Evolutionary conservation across 2,797 vertebrate species (phyloP), one percentile per base, ranked within the genome.

Genomic region (Lycodopsis pacificus): DNA sequence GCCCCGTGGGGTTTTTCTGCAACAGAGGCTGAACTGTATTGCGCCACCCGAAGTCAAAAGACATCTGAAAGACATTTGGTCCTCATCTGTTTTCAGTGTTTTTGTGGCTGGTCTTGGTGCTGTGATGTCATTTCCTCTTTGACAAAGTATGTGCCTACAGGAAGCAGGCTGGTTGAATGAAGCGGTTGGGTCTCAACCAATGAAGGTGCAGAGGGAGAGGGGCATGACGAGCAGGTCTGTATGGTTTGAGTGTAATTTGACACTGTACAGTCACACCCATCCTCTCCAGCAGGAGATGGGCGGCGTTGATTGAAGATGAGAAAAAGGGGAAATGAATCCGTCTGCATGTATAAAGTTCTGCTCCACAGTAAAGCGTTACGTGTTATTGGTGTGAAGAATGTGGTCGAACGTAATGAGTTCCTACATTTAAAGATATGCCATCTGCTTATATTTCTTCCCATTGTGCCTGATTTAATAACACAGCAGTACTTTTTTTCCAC

Each of bases 61-160:
- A 51, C 56, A 74, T 65, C 64, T 77, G 64, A 80, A 27, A 48
- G 12, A 9, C 14, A 25, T 61, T 76, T 69, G 19, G 11, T 70
- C 48, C 73, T 70, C 76, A 76, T 83, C 64, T 87, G 85, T 77
- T 86, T 84, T 73, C 80, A 75, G 4, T 70, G 22, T 22, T 1
- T 65, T 53, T 83, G 81, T 73, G 62, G 65, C 82, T 79, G 63
- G 53, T 49, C 48, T 53, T 11, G 57, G 22, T 58, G 66, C 61
- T 46, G n/a, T 90, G 84, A 87, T 84, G 91, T 90, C 75, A 91
- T 59, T 89, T 91, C 91, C 90, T 82, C 30, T 79, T 22, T n/a
- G 4, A 73, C 70, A 79, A 77, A 68, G 62, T 22, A 57, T 77
- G 74, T 80, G 82, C 73, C 53, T 78, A 65, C 81, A 90, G 85